Percentiles rank a stretch among this genome's conserved stretches.
phyloP scores from a whole-genome alignment of 2,797 vertebrate genomes.

The Helarctos malayanus region DNA sequence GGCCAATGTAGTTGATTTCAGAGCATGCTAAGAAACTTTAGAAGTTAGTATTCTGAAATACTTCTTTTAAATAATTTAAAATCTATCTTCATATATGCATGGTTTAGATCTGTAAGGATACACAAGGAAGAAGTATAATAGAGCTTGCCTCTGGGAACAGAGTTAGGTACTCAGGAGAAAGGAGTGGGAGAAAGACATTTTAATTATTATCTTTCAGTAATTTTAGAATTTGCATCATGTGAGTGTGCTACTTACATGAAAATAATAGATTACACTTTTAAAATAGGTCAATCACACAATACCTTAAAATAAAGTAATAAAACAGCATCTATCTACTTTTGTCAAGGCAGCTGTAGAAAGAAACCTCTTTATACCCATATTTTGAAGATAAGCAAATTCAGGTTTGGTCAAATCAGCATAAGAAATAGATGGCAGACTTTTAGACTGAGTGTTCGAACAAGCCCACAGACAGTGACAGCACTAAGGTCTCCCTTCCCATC shows the following conservation, averaged over 20 bases:
- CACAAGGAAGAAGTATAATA: neutral
- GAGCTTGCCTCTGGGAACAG: neutral
- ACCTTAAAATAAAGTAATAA: neutral
- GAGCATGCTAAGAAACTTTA: constrained; percentile 24
- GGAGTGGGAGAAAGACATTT: neutral
- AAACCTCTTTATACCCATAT: neutral
- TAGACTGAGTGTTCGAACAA: neutral
- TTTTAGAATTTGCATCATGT: neutral
- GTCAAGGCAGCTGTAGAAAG: neutral
- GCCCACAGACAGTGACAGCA: neutral
- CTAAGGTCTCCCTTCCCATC: neutral
- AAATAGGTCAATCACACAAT: neutral
- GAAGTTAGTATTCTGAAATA: neutral
- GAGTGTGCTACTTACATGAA: constrained; percentile 20
- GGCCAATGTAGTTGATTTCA: constrained; percentile 6
- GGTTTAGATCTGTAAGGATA: neutral
- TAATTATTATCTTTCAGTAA: neutral
- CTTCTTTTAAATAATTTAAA: constrained; percentile 7
- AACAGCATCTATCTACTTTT: neutral
- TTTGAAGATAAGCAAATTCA: neutral
- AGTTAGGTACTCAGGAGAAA: neutral
- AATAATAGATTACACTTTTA: neutral
- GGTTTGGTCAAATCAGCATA: neutral
- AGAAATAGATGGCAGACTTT: neutral
- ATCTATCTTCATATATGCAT: neutral